phyloP scores from a whole-genome alignment of 2,888 invertebrate genomes.

The Synergus japonicus region DNA sequence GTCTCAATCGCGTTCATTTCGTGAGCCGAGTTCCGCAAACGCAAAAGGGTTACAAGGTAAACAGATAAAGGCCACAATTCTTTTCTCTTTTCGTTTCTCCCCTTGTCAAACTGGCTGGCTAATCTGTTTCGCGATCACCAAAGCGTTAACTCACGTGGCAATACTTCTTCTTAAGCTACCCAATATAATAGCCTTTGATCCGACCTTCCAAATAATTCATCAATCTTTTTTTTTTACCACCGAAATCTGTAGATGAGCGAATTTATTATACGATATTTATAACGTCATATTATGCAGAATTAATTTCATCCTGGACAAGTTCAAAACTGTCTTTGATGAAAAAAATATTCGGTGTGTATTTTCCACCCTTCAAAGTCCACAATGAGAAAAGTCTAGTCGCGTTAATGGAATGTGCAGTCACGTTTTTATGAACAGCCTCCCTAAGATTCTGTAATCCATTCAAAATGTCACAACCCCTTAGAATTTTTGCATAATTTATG shows the following conservation, averaged over 20 bases:
- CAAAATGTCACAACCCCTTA: slow-evolving; percentile 23
- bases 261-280: not conserved
- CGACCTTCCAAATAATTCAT: not conserved
- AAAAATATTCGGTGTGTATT: slow-evolving; percentile 1
- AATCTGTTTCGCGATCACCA: slow-evolving; percentile 25
- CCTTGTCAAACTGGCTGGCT: slow-evolving; percentile 28
- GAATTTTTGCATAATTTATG: slow-evolving; percentile 18
- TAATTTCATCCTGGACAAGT: not conserved
- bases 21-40: slow-evolving; percentile 29
- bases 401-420: slow-evolving; percentile 38
- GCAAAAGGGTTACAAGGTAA: slow-evolving; percentile 34
- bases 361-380: slow-evolving; percentile 17
- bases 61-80: slow-evolving; percentile 18
- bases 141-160: slow-evolving; percentile 23
- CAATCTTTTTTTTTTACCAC: not conserved
- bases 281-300: not conserved
- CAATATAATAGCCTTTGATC: not conserved
- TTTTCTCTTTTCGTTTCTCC: slow-evolving; percentile 14
- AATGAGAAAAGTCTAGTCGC: slow-evolving; percentile 25
- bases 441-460: slow-evolving; percentile 27
- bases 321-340: slow-evolving; percentile 26
- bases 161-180: not conserved
- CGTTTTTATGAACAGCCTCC: slow-evolving; percentile 19
- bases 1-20: slow-evolving; percentile 33
- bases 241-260: not conserved